Evolutionary conservation across 2,797 vertebrate species (phyloP).

Genomic region (Poliocrania exsul): DNA sequence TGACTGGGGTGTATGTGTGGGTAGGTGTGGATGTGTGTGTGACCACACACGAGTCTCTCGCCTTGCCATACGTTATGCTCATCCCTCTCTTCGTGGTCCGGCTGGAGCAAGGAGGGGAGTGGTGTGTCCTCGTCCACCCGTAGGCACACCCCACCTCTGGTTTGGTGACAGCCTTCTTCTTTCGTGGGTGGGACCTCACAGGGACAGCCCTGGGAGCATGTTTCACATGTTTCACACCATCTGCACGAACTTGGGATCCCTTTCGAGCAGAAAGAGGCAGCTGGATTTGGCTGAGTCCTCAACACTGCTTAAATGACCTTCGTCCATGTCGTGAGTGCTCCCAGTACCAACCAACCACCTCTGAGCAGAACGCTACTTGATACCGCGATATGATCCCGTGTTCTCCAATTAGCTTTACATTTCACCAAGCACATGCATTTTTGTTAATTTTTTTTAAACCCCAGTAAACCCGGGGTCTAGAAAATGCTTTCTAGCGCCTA

Average conservation of each 20-base stretch:
- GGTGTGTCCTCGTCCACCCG: not conserved
- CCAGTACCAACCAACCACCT: not conserved
- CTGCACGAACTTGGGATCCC: not conserved
- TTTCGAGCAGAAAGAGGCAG: not conserved
- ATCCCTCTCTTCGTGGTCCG: not conserved
- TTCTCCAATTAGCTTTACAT: conserved; percentile 36
- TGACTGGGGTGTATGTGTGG: not conserved
- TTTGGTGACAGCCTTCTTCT: not conserved
- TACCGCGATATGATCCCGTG: not conserved
- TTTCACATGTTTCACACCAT: not conserved
- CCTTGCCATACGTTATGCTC: fast-evolving
- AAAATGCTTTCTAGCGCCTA: not conserved
- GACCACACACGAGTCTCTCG: not conserved
- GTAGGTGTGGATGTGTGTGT: not conserved
- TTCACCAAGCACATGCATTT: conserved; percentile 13
- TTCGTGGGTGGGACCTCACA: not conserved
- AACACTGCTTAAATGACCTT: not conserved
- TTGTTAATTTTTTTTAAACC: not conserved
- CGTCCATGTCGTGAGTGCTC: not conserved
- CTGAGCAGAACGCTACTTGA: not conserved
- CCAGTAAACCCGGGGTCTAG: not conserved
- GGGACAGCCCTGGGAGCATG: not conserved
- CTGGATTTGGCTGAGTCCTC: not conserved
- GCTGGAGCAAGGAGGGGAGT: not conserved
- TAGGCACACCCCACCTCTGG: not conserved